Evolutionary conservation across 1,140 invertebrate genomes (phyloP), one percentile per base, ranked within the genome.

Genomic region (Dendrolimus punctatus): DNA sequence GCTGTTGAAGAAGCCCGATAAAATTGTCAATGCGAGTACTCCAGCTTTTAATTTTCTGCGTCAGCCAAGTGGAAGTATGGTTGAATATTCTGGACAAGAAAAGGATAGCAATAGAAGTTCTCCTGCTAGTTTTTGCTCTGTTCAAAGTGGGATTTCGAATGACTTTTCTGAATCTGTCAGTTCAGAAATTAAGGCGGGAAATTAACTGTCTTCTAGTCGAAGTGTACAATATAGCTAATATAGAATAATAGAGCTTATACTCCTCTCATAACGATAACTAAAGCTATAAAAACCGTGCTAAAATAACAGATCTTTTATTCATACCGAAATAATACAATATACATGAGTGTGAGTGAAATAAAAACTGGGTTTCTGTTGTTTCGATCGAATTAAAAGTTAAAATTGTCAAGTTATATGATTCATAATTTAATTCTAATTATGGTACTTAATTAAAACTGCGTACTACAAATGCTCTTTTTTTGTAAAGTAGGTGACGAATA

Each of bases 1-100:
- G 71, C 71, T 96, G 5, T 68, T 96, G 5, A 95, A 95, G 66
- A 95, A 95, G 59, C 93, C 93, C 6, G 91, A 92, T 53, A 91
- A 91, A 62, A 80, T 87, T 48, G 66, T 71, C 0, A 74, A 73
- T 55, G 58, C 73, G 5, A 64, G 55, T 51, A 79, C 81, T 5
- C 68, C 79, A n/a, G 72, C 59, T 4, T 76, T 79, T 10, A 82
- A 76, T 55, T 82, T 82, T 55, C 70, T 82, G n/a, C 65, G 82
- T 36, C 84, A 87, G 45, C 82, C 84, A 0, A 85, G 80, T 55
- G 82, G 84, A 2, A 81, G 73, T 58, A 77, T 85, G 73, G 64
- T 85, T 8, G 80, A 85, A 45, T 80, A 64, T 57, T 62, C 65
- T 39, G 62, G 58, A 37, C 66, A 73, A 56, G 78, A 78, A 42